Conservation (phyloP, 2,113 vertebrate species). For the Embiotoca jacksoni region DNA sequence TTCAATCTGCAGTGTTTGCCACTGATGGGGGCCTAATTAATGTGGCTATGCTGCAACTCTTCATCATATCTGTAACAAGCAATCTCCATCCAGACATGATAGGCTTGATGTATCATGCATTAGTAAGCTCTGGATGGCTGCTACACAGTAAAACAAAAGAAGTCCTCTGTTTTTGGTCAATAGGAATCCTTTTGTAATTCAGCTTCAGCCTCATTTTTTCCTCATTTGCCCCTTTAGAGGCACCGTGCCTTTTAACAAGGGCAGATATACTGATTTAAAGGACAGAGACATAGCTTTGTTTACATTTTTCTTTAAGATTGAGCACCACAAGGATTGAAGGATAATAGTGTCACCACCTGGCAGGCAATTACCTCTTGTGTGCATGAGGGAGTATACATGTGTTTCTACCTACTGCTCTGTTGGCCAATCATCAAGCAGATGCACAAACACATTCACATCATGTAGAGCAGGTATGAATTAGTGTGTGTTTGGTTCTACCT, state of each 20-base stretch:
- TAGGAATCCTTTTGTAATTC: conserved; percentile 45
- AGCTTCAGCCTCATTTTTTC: conserved; percentile 21
- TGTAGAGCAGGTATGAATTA: conserved; percentile 41
- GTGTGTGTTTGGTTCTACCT: conserved; percentile 46
- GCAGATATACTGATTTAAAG: conserved; percentile 66
- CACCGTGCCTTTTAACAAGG: conserved; percentile 64
- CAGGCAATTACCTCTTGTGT: conserved; percentile 63
- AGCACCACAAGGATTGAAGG: conserved; percentile 69
- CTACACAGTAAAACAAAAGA: conserved; percentile 25
- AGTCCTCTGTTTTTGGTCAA: conserved; percentile 40
- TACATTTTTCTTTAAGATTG: conserved; percentile 70
- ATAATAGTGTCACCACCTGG: conserved; percentile 67
- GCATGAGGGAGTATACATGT: conserved; percentile 33
- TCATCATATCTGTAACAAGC: conserved; percentile 76
- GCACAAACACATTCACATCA: conserved; percentile 28
- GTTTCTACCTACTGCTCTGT: conserved; percentile 35
- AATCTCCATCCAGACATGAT: conserved; percentile 63
- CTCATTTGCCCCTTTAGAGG: conserved; percentile 59
- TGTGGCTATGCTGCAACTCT: conserved; percentile 60
- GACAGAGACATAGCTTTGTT: conserved; percentile 63
- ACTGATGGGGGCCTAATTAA: conserved; percentile 74
- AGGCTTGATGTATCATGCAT: conserved; percentile 51
- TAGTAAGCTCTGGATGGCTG: conserved; percentile 32
- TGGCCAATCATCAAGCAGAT: conserved; percentile 31
- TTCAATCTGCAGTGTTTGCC: conserved; percentile 54